Evolutionary conservation across 2,888 invertebrate species (phyloP).

Genomic region (Caenorhabditis sulstoni): DNA sequence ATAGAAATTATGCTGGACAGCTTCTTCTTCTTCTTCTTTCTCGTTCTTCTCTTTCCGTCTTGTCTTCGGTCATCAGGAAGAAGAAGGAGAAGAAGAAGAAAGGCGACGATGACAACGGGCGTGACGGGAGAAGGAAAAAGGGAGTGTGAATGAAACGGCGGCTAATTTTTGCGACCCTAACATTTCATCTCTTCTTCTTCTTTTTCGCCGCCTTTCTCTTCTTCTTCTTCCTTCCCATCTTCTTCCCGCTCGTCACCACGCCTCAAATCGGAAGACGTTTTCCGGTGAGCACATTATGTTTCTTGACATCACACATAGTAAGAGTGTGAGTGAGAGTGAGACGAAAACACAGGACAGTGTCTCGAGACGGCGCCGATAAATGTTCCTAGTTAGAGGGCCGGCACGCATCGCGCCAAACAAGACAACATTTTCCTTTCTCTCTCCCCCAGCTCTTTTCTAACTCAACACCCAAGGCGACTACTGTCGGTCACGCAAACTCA

Average conservation of each 20-base stretch:
- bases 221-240: background rate
- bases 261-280: conserved; percentile 39
- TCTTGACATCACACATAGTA: no score
- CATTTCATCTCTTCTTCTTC: conserved; percentile 5
- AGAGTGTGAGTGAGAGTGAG: background rate
- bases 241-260: background rate
- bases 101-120: background rate
- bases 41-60: conserved; percentile 10
- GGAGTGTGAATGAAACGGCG: conserved; percentile 25
- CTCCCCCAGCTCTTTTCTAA: conserved; percentile 18
- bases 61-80: conserved; percentile 19
- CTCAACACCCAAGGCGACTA: conserved; percentile 13
- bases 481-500: conserved; percentile 58
- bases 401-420: conserved; percentile 26
- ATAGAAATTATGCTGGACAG: conserved; percentile 5
- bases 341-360: conserved; percentile 27
- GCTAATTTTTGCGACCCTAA: conserved; percentile 30
- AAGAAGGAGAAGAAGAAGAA: conserved; percentile 39
- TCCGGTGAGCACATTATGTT: conserved; percentile 55
- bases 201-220: background rate
- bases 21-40: no score
- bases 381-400: conserved; percentile 61
- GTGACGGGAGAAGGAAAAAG: no score
- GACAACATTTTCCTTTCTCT: conserved; percentile 26
- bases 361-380: conserved; percentile 29